Conservation (phyloP, 1,140 invertebrate genomes). For the Helicoverpa zea region DNA sequence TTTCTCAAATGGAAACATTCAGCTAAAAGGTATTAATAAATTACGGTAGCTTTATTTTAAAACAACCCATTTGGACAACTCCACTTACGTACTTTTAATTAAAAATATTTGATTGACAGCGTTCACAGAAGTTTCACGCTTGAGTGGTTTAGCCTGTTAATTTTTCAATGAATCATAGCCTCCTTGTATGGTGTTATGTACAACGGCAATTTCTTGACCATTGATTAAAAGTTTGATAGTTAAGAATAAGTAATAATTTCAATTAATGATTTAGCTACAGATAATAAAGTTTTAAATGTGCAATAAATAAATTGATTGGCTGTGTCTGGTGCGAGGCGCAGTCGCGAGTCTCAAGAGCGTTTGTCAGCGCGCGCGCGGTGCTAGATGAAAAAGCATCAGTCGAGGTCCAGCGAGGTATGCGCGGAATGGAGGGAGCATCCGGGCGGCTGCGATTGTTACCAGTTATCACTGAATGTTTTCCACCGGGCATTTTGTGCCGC, state of each 20-base stretch:
- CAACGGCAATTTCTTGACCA: background rate
- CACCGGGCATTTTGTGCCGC: constrained; percentile 82
- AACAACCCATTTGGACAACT: background rate
- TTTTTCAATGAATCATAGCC: background rate
- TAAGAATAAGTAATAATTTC: background rate
- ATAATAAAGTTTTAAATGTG: constrained; percentile 15
- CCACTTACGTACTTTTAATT: background rate
- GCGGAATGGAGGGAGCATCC: constrained; percentile 83
- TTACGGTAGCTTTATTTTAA: background rate
- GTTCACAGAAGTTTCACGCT: background rate
- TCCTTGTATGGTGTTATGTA: background rate
- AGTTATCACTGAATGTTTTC: constrained; percentile 87
- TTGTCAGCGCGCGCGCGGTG: constrained; percentile 65
- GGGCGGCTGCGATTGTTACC: constrained; percentile 85
- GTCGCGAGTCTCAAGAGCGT: constrained; percentile 69
- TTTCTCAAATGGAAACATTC: background rate
- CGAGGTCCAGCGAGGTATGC: constrained; percentile 78
- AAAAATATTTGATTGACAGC: background rate
- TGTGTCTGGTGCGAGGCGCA: constrained; percentile 61
- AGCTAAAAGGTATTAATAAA: background rate
- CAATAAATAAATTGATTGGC: constrained; percentile 57
- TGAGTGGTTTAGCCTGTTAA: background rate
- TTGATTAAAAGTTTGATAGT: constrained; percentile 1
- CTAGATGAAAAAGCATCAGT: constrained; percentile 82
- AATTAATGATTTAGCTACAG: background rate